Base-by-base conservation (phyloP, 2,888 invertebrate species). In the Euplexia lucipara region DNA sequence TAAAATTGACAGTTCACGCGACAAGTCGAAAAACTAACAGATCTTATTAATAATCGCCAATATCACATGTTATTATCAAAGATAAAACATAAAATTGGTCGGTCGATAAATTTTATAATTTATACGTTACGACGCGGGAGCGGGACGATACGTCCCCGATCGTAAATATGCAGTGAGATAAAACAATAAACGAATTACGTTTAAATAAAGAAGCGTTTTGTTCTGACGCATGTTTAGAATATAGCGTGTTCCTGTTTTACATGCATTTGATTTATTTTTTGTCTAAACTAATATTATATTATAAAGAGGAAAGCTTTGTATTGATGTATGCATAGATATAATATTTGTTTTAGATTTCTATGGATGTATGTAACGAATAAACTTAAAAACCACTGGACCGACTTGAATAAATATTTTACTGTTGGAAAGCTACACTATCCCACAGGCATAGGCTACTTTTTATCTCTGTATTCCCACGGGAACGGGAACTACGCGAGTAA, bases 171-270 rank as follows among this genome's bases (percentile, higher is more conserved):
- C 89, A 90, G 84, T 83, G 85, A 94, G 95, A 94, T 95, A 95
- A 95, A 95, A 95, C 95, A 95, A 95, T 95, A 95, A 95, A 95
- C 93, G 94, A 90, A 95, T 94, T 94, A 95, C 91, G 90, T 91
- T 91, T 90, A 92, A 92, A 94, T 93, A 95, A 94, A 94, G 91
- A 90, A 93, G 90, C 93, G 92, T 93, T 95, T 94, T 94, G 94
- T 94, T 87, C 86, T 84, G 83, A 86, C 84, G 84, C 86, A 85
- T 89, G 92, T 90, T 91, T 91, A 90, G 88, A 86, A 85, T 88
- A 93, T 78, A 91, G 92, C 86, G 47, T 91, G 92, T 71, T 86
- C 18, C 54, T 18, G 7, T 62, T 68, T 68, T 30, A 8, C 26
- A 34, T 0, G 9, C 1, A 1, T 9, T 8, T 53, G n/a, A 4